These are phyloP conservation scores for Grammomys surdaster DNA, from an alignment of 2,113 vertebrate genomes.

Conservation along the genomic window DNA sequence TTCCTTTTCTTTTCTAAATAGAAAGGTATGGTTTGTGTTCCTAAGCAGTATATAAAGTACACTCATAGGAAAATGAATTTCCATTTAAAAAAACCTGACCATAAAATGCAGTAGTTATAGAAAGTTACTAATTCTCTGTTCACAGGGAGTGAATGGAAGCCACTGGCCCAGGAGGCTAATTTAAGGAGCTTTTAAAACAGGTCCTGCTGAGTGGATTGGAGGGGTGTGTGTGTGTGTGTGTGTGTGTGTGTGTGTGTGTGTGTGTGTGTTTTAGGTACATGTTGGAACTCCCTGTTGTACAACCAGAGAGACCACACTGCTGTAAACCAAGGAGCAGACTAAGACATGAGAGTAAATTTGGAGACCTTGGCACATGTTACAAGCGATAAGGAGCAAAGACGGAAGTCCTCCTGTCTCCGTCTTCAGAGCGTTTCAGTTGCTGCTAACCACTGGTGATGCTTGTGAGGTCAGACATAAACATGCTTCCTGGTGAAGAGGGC, in stretches of 20 bases:
- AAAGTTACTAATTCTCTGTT: not conserved
- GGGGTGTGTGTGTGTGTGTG: not conserved
- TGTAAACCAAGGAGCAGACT: not conserved
- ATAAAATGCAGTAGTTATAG: not conserved
- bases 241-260: not conserved
- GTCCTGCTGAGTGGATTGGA: accelerated
- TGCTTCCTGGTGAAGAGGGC: not conserved
- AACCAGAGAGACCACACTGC: not conserved
- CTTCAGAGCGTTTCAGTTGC: not conserved
- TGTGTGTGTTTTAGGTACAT: not conserved
- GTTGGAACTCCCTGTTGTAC: accelerated
- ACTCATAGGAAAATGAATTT: not conserved
- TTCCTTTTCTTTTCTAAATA: not conserved
- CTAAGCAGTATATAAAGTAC: not conserved
- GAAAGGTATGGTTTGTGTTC: not conserved
- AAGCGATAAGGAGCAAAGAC: not conserved
- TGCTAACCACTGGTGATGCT: not conserved
- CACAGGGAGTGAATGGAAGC: too few relatives aligned
- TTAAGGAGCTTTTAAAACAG: not conserved
- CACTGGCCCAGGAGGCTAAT: accelerated
- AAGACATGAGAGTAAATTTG: not conserved
- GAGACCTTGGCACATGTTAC: accelerated
- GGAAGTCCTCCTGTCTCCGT: accelerated
- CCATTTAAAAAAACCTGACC: not conserved
- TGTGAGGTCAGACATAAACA: not conserved